Evolutionary conservation across 2,797 vertebrate species (phyloP).

Genomic region (Oophaga sylvatica): DNA sequence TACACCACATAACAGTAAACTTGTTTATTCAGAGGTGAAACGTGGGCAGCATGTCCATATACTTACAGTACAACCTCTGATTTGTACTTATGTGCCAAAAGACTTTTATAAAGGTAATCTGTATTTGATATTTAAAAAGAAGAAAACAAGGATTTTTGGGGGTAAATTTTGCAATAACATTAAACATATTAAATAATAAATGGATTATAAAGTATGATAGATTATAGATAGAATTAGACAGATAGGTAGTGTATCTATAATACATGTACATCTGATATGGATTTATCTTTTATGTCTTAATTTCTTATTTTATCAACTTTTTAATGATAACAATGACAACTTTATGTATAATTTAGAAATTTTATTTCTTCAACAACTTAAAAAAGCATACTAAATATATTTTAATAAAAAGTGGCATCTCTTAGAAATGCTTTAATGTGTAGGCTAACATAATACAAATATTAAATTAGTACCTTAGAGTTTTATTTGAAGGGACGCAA

Average conservation of each 20-base stretch:
- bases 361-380: not conserved
- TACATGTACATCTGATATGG: not conserved
- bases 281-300: not conserved
- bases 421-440: slow-evolving; percentile 1
- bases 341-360: not conserved
- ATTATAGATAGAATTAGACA: not conserved
- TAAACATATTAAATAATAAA: too few relatives aligned
- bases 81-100: not conserved
- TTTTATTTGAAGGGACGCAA: slow-evolving; percentile 15
- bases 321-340: not conserved
- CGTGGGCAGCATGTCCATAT: too few relatives aligned
- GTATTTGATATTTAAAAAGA: too few relatives aligned
- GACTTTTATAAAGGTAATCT: not conserved
- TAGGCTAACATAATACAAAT: not conserved
- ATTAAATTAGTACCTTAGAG: slow-evolving; percentile 23
- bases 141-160: too few relatives aligned
- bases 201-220: not conserved
- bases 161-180: too few relatives aligned
- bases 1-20: too few relatives aligned
- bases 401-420: not conserved
- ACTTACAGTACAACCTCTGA: not conserved
- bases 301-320: not conserved
- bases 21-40: too few relatives aligned
- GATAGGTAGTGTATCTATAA: not conserved
- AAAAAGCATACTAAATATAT: not conserved